phyloP scores from a whole-genome alignment of 2,113 vertebrate species.

The Barbus barbus region DNA sequence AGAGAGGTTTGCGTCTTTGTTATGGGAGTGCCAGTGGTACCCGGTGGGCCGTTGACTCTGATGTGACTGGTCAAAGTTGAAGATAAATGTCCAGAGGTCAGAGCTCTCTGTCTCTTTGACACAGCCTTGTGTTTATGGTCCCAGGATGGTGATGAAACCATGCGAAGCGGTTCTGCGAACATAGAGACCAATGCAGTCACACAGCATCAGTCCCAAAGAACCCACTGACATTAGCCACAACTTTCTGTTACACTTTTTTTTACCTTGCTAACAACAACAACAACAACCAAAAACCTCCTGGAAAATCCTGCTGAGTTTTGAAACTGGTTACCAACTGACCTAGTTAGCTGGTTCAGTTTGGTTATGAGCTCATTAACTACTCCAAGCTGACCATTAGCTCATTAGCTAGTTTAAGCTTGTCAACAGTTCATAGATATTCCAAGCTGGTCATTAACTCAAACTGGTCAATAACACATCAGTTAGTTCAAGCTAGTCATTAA shows the following conservation, averaged over 20 bases:
- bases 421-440: background rate
- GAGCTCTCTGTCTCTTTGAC: background rate
- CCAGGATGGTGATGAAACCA: conserved; percentile 9
- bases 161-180: conserved; percentile 13
- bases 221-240: background rate
- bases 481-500: background rate
- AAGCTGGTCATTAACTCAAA: background rate
- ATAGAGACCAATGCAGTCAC: background rate
- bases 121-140: conserved; percentile 24
- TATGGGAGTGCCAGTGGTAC: conserved; percentile 60
- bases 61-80: conserved; percentile 36
- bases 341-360: background rate
- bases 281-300: background rate
- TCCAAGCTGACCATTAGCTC: background rate
- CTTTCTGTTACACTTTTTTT: no score
- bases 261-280: no score
- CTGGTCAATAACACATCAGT: no score
- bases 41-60: conserved; percentile 44
- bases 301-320: background rate
- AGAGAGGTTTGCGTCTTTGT: conserved; percentile 14
- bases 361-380: background rate
- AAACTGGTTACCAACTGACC: background rate
- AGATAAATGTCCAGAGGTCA: conserved; percentile 1
- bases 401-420: background rate
- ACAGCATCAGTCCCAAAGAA: conserved; percentile 18